Conservation (phyloP, 2,113 vertebrate genomes). For the Pogona vitticeps region DNA sequence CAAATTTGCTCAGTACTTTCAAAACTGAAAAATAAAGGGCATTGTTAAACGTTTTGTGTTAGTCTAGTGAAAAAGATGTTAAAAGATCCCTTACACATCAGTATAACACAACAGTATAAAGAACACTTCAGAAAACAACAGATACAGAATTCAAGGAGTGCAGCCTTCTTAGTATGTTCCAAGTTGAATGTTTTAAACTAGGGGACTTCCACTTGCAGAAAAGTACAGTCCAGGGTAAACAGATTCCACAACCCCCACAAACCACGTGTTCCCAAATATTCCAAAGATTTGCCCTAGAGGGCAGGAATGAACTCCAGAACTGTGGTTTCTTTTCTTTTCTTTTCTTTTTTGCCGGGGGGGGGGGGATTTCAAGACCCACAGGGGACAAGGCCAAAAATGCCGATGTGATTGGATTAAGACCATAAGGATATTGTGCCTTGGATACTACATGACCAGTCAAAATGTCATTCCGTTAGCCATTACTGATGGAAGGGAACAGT, state of each 20-base stretch:
- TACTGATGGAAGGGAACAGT: too few species aligned
- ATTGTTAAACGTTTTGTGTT: neutral
- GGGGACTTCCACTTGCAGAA: neutral
- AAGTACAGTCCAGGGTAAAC: neutral
- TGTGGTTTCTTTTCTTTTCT: too few species aligned
- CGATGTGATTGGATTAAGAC: too few species aligned
- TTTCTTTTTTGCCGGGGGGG: too few species aligned
- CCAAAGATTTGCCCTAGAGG: too few species aligned
- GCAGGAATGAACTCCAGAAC: too few species aligned
- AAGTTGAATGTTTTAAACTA: neutral
- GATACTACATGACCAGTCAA: too few species aligned
- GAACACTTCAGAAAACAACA: neutral
- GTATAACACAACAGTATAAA: neutral
- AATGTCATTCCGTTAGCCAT: too few species aligned
- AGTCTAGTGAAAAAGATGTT: neutral
- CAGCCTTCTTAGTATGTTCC: neutral
- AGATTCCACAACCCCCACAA: neutral
- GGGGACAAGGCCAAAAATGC: too few species aligned
- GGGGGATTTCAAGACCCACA: too few species aligned
- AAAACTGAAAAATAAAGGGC: neutral
- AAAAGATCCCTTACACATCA: neutral
- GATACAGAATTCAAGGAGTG: neutral
- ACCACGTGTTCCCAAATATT: too few species aligned
- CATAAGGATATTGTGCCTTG: too few species aligned
- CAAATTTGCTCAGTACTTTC: neutral